These are phyloP conservation scores for Xiphorhynchus elegans DNA, from an alignment of 2,113 vertebrate species.

Conservation along the genomic window DNA sequence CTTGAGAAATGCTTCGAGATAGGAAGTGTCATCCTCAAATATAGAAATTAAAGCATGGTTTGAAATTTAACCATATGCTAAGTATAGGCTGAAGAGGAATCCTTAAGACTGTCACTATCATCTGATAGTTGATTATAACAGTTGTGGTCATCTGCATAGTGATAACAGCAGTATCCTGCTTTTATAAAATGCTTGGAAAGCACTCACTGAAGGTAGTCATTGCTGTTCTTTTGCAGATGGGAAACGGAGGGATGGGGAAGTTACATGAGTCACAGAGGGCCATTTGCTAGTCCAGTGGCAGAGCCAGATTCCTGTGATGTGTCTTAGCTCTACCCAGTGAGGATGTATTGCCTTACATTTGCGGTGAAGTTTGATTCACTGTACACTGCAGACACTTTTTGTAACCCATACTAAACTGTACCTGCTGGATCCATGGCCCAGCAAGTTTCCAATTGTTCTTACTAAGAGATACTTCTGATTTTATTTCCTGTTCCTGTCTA, in stretches of 20 bases:
- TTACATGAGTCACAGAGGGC: background rate
- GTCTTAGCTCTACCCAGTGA: background rate
- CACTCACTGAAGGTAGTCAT: background rate
- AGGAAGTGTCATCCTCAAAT: constrained; percentile 37
- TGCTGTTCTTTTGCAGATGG: background rate
- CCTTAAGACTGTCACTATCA: constrained; percentile 6
- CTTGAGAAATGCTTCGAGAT: constrained; percentile 47
- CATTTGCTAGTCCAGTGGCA: background rate
- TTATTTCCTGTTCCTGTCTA: background rate
- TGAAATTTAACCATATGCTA: constrained; percentile 28
- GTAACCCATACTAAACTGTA: background rate
- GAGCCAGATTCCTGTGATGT: background rate
- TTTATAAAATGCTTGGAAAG: background rate
- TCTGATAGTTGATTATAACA: background rate
- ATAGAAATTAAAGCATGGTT: constrained; percentile 52
- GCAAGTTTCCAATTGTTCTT: background rate
- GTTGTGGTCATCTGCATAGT: constrained; percentile 7
- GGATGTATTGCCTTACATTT: background rate
- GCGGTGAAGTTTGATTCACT: background rate
- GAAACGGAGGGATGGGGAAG: background rate
- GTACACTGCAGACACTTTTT: background rate
- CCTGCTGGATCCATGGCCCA: background rate
- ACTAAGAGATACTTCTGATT: background rate
- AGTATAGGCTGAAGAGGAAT: background rate
- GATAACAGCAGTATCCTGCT: background rate